These are phyloP conservation scores for Psilopsiagon aurifrons DNA, from an alignment of 2,113 vertebrate species.

Conservation along the genomic window DNA sequence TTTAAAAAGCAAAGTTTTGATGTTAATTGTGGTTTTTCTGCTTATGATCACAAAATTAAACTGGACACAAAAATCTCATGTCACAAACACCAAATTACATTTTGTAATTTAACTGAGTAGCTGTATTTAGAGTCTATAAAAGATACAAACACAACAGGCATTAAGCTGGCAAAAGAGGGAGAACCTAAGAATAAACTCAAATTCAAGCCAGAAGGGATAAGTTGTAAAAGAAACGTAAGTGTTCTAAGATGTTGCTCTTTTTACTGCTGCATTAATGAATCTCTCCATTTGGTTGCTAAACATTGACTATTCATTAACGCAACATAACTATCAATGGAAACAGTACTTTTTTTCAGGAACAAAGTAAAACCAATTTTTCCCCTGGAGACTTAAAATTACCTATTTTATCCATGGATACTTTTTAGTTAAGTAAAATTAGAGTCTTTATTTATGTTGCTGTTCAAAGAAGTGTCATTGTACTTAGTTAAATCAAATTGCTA, in stretches of 20 bases:
- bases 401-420: not conserved
- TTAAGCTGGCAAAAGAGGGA: not conserved
- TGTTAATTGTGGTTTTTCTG: not conserved
- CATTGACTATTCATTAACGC: not conserved
- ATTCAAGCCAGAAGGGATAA: not conserved
- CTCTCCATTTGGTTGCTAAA: not conserved
- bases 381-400: not conserved
- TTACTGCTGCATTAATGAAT: not conserved
- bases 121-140: not conserved
- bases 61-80: not conserved
- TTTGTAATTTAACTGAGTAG: not conserved
- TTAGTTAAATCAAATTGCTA: not conserved
- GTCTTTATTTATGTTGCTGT: not conserved
- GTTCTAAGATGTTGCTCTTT: not conserved
- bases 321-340: not conserved
- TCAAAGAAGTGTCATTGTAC: not conserved
- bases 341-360: not conserved
- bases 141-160: not conserved
- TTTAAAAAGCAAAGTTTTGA: not conserved
- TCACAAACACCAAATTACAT: not conserved
- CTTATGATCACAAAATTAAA: not conserved
- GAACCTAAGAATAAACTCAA: rapidly evolving
- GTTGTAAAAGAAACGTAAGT: not conserved
- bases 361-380: not conserved
- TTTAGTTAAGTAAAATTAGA: not conserved